Evolutionary conservation across 1,140 invertebrate genomes (phyloP).

Genomic region (Panulirus ornatus): DNA sequence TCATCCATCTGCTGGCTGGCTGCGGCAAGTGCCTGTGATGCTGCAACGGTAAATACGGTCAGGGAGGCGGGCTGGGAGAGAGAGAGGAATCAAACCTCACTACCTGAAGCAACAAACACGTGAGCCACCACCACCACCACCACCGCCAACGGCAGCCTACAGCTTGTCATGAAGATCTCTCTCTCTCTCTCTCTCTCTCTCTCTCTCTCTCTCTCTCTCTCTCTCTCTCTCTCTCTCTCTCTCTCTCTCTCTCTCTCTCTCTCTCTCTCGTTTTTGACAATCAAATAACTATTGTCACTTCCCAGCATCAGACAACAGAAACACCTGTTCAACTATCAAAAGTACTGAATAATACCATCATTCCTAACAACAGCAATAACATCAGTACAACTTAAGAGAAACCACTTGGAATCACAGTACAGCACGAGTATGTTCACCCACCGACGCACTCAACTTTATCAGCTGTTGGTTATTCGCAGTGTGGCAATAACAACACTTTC

Average conservation of each 20-base stretch:
- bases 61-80: not conserved
- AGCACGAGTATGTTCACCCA: too few relatives aligned
- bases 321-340: too few relatives aligned
- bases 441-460: too few relatives aligned
- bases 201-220: not conserved
- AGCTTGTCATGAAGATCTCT: not conserved
- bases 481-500: too few relatives aligned
- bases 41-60: not conserved
- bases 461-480: too few relatives aligned
- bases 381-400: too few relatives aligned
- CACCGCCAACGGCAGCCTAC: not conserved
- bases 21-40: too few relatives aligned
- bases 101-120: not conserved
- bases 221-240: conserved; percentile 2
- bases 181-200: not conserved
- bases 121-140: not conserved
- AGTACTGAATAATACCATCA: too few relatives aligned
- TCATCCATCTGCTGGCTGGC: too few relatives aligned
- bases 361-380: too few relatives aligned
- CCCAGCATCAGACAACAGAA: too few relatives aligned
- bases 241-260: conserved; percentile 11
- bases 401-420: too few relatives aligned
- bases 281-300: not conserved
- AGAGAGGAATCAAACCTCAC: not conserved
- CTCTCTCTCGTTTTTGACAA: not conserved